Base-by-base conservation (phyloP, 2,113 vertebrate species). In the Passer domesticus region DNA sequence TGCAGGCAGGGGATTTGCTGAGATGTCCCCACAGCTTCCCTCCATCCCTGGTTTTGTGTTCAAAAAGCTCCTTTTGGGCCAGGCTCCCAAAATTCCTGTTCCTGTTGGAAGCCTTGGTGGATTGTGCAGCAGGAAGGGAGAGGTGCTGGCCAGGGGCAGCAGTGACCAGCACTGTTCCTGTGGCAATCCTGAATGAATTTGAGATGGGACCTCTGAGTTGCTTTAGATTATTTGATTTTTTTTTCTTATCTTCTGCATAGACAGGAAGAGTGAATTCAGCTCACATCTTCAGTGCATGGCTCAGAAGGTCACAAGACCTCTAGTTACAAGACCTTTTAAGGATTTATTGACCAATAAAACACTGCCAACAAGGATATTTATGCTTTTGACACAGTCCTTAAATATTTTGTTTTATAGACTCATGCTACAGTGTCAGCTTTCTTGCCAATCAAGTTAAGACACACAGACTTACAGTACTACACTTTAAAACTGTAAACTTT, bases 31-130 rank as follows among this genome's bases (percentile, higher is more conserved):
- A n/a, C 41, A 10, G 13, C 5, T 15, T 44, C 63, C 50, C 74
- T 46, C 77, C 60, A 15, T n/a, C 39, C 37, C 64, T 55, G 10
- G 13, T 69, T 80, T 55, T 30, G 10, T 2, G 39, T 47, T 14
- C 24, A 5, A 55, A 47, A 20, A 35, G 31, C 60, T 78, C 50
- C 8, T 3, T 49, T 27, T 7, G 76, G 68, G 37, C 49, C 27
- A 0, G 4, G 43, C 78, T 56, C 44, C 75, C 10, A 0, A 24
- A 41, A 15, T 19, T 28, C 6, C 7, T 0, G 13, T 10, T 39
- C 30, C 69, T 33, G 0, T n/a, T 49, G 86, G 21, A 63, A 53
- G 20, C 21, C 59, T 8, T 0, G 0, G 1, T 5, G 53, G 10
- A 58, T 28, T 27, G 66, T 74, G 55, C 76, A 8, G 33, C 59